Percentiles rank a stretch among this genome's conserved stretches.
These are phyloP conservation scores for Columba guinea DNA, from an alignment of 2,797 vertebrate genomes.

Conservation along the genomic window DNA sequence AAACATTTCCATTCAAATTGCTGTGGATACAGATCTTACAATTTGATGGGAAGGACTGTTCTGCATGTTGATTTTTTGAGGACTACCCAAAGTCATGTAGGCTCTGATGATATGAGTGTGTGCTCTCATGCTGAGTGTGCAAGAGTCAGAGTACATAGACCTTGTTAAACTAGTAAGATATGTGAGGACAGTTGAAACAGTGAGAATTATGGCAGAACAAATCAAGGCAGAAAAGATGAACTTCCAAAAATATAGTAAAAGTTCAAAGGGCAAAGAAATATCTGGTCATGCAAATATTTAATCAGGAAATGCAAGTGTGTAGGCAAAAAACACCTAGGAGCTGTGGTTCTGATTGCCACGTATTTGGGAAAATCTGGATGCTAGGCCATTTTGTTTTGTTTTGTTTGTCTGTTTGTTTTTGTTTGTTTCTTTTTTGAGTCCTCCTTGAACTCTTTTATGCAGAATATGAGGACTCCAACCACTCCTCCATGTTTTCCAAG, in stretches of 20 bases:
- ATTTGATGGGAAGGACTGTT: neutral
- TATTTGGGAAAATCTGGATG: neutral
- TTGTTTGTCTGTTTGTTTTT: neutral
- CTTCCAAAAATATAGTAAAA: neutral
- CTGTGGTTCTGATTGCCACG: neutral
- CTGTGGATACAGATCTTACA: neutral
- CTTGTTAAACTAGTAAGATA: neutral
- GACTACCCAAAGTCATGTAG: neutral
- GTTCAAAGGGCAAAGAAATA: neutral
- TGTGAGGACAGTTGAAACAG: neutral
- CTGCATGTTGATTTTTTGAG: neutral
- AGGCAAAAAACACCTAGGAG: neutral
- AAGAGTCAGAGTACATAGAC: neutral
- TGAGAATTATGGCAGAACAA: neutral
- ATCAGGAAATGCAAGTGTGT: neutral
- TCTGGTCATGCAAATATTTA: neutral
- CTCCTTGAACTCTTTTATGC: neutral
- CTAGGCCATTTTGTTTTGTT: neutral
- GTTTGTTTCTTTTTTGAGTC: neutral
- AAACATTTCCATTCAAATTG: neutral
- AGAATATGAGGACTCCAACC: neutral
- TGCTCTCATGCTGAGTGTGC: neutral
- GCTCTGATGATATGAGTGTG: neutral
- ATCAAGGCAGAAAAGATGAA: neutral
- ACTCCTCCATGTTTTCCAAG: neutral